Percentiles rank a stretch among this genome's conserved stretches.
Conservation (phyloP, 2,113 vertebrate species). For the Manacus vitellinus region DNA sequence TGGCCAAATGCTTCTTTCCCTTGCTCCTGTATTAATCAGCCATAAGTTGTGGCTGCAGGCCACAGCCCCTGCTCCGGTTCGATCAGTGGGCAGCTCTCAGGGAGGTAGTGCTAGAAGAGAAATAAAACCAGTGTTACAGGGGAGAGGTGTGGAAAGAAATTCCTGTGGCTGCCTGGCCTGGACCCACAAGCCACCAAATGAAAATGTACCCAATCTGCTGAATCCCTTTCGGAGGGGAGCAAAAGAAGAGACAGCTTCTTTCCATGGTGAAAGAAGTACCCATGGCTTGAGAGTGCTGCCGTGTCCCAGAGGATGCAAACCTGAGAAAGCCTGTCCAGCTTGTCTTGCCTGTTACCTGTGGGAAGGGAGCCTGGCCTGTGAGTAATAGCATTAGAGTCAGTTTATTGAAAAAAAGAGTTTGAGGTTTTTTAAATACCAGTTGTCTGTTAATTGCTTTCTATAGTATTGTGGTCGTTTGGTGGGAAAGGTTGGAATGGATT, state of each 20-base stretch:
- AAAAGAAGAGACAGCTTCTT: neutral
- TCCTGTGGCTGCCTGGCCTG: neutral
- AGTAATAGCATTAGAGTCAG: neutral
- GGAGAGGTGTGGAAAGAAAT: neutral
- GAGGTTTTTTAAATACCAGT: accelerated
- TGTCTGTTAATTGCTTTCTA: neutral
- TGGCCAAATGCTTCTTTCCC: neutral
- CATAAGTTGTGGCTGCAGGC: neutral
- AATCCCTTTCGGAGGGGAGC: neutral
- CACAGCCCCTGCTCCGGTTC: neutral
- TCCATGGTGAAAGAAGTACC: neutral
- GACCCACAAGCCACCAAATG: neutral
- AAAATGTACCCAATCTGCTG: neutral
- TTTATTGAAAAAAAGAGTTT: neutral
- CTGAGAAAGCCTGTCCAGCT: accelerated
- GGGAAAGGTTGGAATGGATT: neutral
- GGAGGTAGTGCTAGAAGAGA: neutral
- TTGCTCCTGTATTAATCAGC: neutral
- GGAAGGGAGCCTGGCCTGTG: neutral
- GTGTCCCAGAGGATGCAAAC: neutral
- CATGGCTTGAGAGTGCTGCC: neutral
- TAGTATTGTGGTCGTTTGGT: neutral
- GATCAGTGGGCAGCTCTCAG: neutral
- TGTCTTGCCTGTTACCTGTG: neutral
- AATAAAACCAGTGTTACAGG: neutral